phyloP scores from a whole-genome alignment of 2,113 vertebrate genomes.

The Toxotes jaculatrix region DNA sequence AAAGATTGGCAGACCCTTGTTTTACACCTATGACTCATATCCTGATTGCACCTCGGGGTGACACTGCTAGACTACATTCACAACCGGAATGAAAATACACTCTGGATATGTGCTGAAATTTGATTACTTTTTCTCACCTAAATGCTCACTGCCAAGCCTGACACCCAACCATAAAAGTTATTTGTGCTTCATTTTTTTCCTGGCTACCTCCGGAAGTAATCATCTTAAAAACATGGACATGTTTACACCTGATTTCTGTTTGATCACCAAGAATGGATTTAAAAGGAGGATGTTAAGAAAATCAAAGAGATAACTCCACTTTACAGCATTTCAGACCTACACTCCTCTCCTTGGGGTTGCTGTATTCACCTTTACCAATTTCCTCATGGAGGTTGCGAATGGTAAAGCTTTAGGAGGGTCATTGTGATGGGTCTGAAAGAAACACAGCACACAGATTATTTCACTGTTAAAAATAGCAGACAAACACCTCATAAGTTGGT shows the following conservation, averaged over 20 bases:
- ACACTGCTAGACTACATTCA: not conserved
- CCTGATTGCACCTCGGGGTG: not conserved
- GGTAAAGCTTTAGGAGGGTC: not conserved
- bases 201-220: not conserved
- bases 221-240: not conserved
- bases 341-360: not conserved
- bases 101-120: not conserved
- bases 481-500: not conserved
- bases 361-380: not conserved
- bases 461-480: not conserved
- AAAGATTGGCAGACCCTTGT: slow-evolving; percentile 9
- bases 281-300: not conserved
- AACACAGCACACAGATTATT: not conserved
- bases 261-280: not conserved
- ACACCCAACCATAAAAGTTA: not conserved
- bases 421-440: slow-evolving; percentile 5
- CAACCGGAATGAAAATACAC: slow-evolving; percentile 13
- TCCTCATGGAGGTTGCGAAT: not conserved
- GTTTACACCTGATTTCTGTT: not conserved
- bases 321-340: not conserved
- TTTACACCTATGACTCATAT: slow-evolving; percentile 27
- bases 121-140: not conserved
- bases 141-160: not conserved
- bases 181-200: not conserved
- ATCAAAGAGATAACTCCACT: not conserved